Evolutionary conservation across 2,797 vertebrate species (phyloP), one percentile per base, ranked within the genome.

Genomic region (Notoglanidium macrostoma): DNA sequence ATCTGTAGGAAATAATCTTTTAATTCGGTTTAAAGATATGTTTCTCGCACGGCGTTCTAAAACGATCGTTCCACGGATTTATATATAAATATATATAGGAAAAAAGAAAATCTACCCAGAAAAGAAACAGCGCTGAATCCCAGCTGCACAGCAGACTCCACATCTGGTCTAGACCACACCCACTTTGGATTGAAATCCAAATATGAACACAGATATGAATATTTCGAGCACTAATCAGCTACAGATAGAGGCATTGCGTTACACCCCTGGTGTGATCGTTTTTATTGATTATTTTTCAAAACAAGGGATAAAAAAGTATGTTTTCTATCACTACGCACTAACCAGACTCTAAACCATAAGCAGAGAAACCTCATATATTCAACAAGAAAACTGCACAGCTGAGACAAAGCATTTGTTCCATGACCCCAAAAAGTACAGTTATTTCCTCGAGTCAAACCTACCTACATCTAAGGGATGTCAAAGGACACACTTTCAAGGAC

Each of bases 401-500:
- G 51, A 17, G 35, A 44, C 55, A 3, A 46, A 44, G 1, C 57
- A 15, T 46, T 23, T 4, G 26, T 6, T 17, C 35, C 10, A 65
- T 26, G 65, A 81, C 23, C 59, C 77, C 44, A 21, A 14, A 19
- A 5, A 26, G 59, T 61, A 17, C 80, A 49, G 26, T 32, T 67
- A 82, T 65, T 65, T 17, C 40, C 79, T 63, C 23, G 17, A 61
- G 77, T 59, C 23, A 63, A 61, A 44, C 40, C 57, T n/a, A 44
- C 32, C 21, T 59, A 23, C 55, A 61, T 81, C 14, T n/a, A 3
- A 63, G 23, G 3, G n/a, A 59, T 65, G 79, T 81, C 79, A 65
- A 49, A 65, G 79, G 40, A 65, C 57, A 29, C 79, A n/a, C 59
- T 81, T 65, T 49, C 59, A 81, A 82, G 59, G 80, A 82, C 80